Evolutionary conservation across 2,113 vertebrate genomes (phyloP).

Genomic region (Scopus umbretta): DNA sequence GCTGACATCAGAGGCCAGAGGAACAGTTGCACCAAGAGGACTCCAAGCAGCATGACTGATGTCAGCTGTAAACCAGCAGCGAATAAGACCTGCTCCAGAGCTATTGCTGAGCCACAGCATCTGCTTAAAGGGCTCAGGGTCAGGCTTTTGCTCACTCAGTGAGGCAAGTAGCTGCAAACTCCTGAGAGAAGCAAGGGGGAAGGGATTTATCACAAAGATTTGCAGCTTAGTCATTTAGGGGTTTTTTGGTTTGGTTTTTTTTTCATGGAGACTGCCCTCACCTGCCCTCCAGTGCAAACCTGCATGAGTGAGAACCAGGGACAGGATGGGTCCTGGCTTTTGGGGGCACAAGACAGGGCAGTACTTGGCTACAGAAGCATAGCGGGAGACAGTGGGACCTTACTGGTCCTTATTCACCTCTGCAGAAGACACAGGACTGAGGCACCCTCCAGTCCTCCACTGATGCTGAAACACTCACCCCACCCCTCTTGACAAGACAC

Average conservation of each 20-base stretch:
- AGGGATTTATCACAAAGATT: not conserved
- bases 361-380: not conserved
- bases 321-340: not conserved
- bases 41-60: not conserved
- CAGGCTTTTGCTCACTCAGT: not conserved
- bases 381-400: not conserved
- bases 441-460: not conserved
- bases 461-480: not conserved
- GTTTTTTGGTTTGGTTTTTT: not conserved
- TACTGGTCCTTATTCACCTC: not conserved
- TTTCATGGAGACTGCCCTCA: not conserved
- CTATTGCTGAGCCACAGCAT: not conserved
- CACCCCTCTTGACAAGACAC: not conserved
- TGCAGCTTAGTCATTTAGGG: not conserved
- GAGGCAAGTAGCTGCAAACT: not conserved
- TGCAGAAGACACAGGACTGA: not conserved
- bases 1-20: not conserved
- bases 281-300: not conserved
- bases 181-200: not conserved
- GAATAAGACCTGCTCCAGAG: not conserved
- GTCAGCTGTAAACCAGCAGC: not conserved
- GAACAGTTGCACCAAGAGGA: not conserved
- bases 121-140: not conserved
- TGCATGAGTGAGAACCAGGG: rapidly evolving
- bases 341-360: not conserved